Base-by-base conservation (phyloP, 1,140 invertebrate genomes). In the Oscheius sp. region DNA sequence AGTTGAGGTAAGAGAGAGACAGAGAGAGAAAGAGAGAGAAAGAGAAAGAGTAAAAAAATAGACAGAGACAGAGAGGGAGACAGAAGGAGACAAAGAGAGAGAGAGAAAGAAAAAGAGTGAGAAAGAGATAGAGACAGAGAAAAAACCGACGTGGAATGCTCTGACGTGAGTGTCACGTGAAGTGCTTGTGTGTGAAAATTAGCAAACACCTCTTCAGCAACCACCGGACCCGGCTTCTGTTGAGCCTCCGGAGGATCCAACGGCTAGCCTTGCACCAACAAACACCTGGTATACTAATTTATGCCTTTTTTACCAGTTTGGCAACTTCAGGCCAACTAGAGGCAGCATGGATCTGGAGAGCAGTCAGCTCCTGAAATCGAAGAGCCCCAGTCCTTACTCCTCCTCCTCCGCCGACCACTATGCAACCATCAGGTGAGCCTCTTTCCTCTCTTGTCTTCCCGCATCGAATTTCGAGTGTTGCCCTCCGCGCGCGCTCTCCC, bases 291-390 rank as follows among this genome's bases (percentile, higher is more conserved):
- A n/a, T n/a, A 7, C 28, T 23, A 55, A 26, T 15, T 55, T 13
- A 7, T 55, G 15, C 23, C 49, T 26, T 55, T 23, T 23, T 55
- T 7, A 13, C 23, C 7, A 7, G 4, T 23, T 55, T 20, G 49
- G 4, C 23, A 23, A 23, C 49, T 55, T 55, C 49, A 55, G 49
- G n/a, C n/a, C n/a, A 23, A 55, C 15, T 42, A 7, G 38, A 23
- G 61, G 61, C 10, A 63, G 61, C 31, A 63, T 64, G 18, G 69
- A 71, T 26, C 18, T 71, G 29, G 69, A 71, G 38, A 64, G 38
- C 26, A 61, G 52, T 26, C 59, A 71, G 58, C 61, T 71, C 0
- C 42, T 71, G 1, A 71, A 71, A 38, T 38, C 69, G 2, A 63
- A 65, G 23, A 61, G 52, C 3, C 69, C 69, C 18, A 35, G 59